Conservation (phyloP, 2,113 vertebrate genomes). For the Hippocampus guttulatus region DNA sequence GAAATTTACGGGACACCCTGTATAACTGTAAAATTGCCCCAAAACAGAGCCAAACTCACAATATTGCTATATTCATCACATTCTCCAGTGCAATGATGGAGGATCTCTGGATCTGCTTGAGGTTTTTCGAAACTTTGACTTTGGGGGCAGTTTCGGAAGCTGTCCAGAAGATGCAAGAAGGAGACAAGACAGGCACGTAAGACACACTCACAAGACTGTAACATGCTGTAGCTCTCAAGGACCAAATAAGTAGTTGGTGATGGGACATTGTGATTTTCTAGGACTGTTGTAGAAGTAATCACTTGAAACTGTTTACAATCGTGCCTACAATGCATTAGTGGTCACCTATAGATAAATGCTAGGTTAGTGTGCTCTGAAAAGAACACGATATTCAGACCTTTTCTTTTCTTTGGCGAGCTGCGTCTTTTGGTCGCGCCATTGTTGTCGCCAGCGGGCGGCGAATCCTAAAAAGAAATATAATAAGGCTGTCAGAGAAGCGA, state of each 20-base stretch:
- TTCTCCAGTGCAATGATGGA: conserved; percentile 60
- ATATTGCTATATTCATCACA: conserved; percentile 59
- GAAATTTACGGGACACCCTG: background rate
- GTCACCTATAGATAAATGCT: background rate
- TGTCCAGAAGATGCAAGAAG: conserved; percentile 6
- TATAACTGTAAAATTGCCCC: background rate
- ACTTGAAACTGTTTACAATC: background rate
- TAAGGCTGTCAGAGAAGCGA: no score
- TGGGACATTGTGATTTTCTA: no score
- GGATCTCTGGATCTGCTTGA: conserved; percentile 45
- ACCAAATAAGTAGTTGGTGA: background rate
- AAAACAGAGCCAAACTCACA: conserved; percentile 58
- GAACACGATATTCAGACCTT: conserved; percentile 27
- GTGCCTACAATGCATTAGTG: no score
- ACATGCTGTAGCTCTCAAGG: background rate
- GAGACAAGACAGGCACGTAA: background rate
- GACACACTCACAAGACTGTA: background rate
- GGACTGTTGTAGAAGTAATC: no score
- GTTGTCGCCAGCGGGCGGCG: background rate
- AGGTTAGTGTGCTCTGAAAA: background rate
- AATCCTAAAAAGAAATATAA: conserved; percentile 1
- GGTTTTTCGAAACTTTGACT: conserved; percentile 42
- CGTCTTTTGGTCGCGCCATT: background rate
- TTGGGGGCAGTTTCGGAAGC: background rate
- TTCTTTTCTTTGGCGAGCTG: conserved; percentile 33